A percentile compares a stretch with the other conserved stretches of the same genome.
Conservation (phyloP, 2,113 vertebrate species). For the Nipponia nippon region DNA sequence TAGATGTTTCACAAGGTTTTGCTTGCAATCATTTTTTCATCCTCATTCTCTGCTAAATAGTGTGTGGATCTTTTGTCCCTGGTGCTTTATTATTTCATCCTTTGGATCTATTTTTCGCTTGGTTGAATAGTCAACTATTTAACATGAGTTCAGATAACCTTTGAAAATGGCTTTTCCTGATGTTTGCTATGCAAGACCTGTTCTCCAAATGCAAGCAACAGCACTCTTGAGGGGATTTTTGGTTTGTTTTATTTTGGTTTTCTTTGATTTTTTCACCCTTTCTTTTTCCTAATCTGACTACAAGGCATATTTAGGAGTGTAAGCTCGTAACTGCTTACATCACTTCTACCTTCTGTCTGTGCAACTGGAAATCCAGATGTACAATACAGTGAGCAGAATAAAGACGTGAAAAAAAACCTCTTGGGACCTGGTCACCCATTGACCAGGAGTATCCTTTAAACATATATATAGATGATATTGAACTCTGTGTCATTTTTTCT, state of each 20-base stretch:
- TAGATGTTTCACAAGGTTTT: constrained; percentile 21
- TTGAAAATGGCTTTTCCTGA: constrained; percentile 36
- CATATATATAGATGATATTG: neutral
- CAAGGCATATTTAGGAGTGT: neutral
- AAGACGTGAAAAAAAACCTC: neutral
- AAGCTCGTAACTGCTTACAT: neutral
- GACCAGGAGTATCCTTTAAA: neutral
- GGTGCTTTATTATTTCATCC: constrained; percentile 56
- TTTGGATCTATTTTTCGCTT: constrained; percentile 52
- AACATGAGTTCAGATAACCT: constrained; percentile 48
- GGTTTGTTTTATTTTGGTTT: neutral
- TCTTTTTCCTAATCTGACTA: neutral
- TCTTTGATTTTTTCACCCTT: neutral
- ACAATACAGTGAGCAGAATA: neutral
- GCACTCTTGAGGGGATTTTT: neutral
- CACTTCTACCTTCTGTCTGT: neutral
- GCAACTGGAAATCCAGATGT: neutral
- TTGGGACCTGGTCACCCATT: neutral
- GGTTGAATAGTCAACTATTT: constrained; percentile 50
- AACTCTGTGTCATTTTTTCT: neutral
- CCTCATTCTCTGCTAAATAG: constrained; percentile 57
- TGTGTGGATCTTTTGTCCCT: constrained; percentile 26
- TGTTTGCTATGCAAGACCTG: constrained; percentile 24
- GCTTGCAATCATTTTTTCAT: constrained; percentile 38
- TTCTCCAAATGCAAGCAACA: constrained; percentile 1